Evolutionary conservation across 2,797 vertebrate genomes (phyloP).

Genomic region (Sandelia bainsii): DNA sequence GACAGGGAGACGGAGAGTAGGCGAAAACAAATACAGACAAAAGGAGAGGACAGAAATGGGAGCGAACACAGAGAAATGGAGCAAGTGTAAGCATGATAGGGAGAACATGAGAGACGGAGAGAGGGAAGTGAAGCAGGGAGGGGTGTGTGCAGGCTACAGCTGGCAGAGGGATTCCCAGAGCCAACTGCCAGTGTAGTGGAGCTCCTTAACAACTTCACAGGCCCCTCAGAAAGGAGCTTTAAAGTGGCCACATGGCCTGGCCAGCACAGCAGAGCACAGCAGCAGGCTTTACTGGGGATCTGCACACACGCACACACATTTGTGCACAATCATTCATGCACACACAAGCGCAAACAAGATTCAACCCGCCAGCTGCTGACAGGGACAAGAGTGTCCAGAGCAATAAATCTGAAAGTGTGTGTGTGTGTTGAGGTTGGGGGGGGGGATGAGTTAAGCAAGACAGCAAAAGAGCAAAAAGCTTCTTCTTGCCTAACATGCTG

Average conservation of each 20-base stretch:
- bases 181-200: conserved; percentile 86
- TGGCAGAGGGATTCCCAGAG: conserved; percentile 86
- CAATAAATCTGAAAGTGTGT: conserved; percentile 72
- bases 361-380: conserved; percentile 86
- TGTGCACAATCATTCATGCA: conserved; percentile 40
- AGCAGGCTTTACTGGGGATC: conserved; percentile 84
- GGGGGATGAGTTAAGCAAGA: conserved; percentile 34
- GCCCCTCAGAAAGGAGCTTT: conserved; percentile 87
- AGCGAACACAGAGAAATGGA: conserved; percentile 50
- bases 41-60: conserved; percentile 62
- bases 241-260: conserved; percentile 88
- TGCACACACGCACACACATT: conserved; percentile 63
- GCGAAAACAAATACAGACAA: conserved; percentile 54
- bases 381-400: conserved; percentile 83
- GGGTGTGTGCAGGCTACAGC: conserved; percentile 79
- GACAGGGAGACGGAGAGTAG: conserved; percentile 35
- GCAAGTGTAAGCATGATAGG: conserved; percentile 66
- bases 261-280: conserved; percentile 83
- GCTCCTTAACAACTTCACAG: conserved; percentile 90
- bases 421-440: too few relatives aligned
- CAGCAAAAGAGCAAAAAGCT: conserved; percentile 64
- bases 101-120: conserved; percentile 69
- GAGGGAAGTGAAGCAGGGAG: conserved; percentile 59
- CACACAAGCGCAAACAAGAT: conserved; percentile 71
- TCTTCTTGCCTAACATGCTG: conserved; percentile 27